Base-by-base conservation (phyloP, 2,888 invertebrate genomes). In the Oscheius onirici region DNA sequence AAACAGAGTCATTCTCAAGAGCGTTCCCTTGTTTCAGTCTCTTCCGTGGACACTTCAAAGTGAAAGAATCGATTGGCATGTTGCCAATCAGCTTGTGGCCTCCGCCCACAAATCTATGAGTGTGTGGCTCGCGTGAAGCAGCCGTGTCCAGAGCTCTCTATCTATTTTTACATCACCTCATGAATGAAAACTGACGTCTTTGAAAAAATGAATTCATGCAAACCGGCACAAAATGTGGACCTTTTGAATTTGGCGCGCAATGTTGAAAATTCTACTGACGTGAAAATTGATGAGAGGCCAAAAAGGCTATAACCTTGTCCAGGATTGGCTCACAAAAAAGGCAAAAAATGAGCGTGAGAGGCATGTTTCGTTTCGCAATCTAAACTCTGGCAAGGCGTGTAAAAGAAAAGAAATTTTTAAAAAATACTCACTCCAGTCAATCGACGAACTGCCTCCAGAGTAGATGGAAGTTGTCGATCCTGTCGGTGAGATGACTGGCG, bases 401-500 rank as follows among this genome's bases (percentile, higher is more conserved):
- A n/a, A n/a, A n/a, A n/a, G n/a, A n/a, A 17, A 46, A 46, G 3
- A 3, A 46, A 17, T 17, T 3, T 46, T 13, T 5, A 3, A 6
- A 34, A 34, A 57, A 52, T 49, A 72, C 80, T 72, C 55, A 85
- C 86, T 84, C 84, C 86, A 85, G 71, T 87, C 87, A 68, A 86
- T 83, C 60, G 84, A 82, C 72, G 81, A 82, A 72, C 83, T 83
- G 52, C 84, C 85, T 28, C 87, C 87, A 68, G 86, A 86, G 79
- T 86, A 87, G 57, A 87, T 73, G 68, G 81, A 81, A 34, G 84
- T 81, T 22, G 88, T 86, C 10, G 85, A 86, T 54, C 83, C 87
- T 22, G 88, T 87, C 17, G 87, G 87, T 17, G 87, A 88, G 55
- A 87, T 87, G 71, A 82, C 86, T 61, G 87, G 87, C 34, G 87